phyloP scores from a whole-genome alignment of 2,113 vertebrate genomes.

The Podocnemis expansa region DNA sequence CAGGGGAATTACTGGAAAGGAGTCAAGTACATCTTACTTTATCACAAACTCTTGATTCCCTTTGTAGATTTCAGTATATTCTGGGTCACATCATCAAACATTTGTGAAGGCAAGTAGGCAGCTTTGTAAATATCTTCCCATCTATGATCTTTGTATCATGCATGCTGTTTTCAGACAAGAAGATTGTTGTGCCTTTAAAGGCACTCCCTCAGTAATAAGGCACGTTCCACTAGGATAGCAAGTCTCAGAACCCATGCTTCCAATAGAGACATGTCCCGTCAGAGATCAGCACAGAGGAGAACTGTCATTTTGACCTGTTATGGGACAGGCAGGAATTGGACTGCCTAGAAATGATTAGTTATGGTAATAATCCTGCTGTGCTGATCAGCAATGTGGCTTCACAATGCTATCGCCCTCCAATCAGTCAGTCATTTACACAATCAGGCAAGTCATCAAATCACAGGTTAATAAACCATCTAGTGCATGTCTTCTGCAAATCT shows the following conservation, averaged over 20 bases:
- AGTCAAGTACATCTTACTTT: background rate
- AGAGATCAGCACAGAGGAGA: background rate
- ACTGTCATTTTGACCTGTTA: background rate
- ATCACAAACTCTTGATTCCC: background rate
- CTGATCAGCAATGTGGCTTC: accelerated
- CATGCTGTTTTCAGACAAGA: background rate
- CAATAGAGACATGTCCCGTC: background rate
- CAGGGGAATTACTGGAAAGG: background rate
- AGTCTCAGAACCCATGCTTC: background rate
- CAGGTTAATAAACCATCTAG: accelerated
- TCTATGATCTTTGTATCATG: background rate
- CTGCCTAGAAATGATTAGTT: background rate
- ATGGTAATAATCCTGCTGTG: background rate
- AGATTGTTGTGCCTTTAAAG: background rate
- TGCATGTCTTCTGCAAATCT: background rate
- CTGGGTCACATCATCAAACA: background rate
- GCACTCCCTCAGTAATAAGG: background rate
- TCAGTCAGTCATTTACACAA: background rate
- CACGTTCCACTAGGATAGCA: background rate
- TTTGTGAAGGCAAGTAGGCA: background rate
- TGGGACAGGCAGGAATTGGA: background rate
- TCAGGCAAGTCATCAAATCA: background rate
- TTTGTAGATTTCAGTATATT: background rate
- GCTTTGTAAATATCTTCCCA: background rate
- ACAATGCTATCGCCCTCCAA: background rate